Evolutionary conservation across 1,140 invertebrate species (phyloP).

Genomic region (Drosophila murphyi): DNA sequence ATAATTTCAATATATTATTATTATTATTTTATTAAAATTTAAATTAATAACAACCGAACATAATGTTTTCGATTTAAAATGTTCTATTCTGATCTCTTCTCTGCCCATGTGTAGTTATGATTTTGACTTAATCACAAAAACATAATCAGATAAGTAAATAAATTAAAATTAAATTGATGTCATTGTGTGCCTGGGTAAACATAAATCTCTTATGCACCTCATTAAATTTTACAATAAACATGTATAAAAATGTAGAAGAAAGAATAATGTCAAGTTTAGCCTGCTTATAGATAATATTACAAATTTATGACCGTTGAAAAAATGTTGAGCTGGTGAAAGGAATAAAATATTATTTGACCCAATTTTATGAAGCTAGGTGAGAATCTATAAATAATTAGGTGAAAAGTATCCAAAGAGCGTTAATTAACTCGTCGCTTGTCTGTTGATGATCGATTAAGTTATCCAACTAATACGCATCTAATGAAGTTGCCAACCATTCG

Average conservation of each 20-base stretch:
- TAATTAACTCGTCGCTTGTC: constrained; percentile 45
- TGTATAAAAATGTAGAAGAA: background rate
- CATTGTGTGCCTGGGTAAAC: background rate
- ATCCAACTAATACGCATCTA: constrained; percentile 59
- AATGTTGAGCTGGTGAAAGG: no score
- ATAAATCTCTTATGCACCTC: background rate
- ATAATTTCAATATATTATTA: background rate
- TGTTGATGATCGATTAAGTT: constrained; percentile 53
- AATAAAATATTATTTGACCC: no score
- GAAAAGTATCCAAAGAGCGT: constrained; percentile 10
- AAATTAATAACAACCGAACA: no score
- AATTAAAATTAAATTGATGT: background rate
- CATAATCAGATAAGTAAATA: background rate
- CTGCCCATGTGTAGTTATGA: no score
- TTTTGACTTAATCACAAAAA: no score
- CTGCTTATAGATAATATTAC: background rate
- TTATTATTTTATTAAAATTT: background rate
- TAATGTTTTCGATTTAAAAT: no score
- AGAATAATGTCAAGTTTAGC: background rate
- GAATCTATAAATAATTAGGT: constrained; percentile 13
- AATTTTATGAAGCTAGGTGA: background rate
- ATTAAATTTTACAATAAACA: background rate
- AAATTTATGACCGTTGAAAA: background rate
- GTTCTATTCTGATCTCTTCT: no score
- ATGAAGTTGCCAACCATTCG: constrained; percentile 58